Base-by-base conservation (phyloP, 2,797 vertebrate species). In the Ptychadena robeensis region DNA sequence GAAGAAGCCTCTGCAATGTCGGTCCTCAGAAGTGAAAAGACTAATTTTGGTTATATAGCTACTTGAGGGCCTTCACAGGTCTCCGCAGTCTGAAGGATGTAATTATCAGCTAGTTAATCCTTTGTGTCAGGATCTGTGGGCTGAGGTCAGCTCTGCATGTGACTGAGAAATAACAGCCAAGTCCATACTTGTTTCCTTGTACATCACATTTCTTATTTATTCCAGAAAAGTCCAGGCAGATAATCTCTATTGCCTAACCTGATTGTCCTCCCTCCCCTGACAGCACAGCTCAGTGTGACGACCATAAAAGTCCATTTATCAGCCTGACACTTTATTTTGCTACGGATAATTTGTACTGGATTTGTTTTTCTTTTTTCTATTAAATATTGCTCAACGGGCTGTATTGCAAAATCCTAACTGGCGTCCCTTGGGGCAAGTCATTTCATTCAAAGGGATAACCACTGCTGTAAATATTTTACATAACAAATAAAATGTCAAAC, bases 201-300 rank as follows among this genome's bases (percentile, higher is more conserved):
- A 32, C 18, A 66, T 34, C 14, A 32, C 5, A 66, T 32, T 32
- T 15, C 7, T 18, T 12, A 14, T 15, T 44, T 18, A 44, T 44
- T 44, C 40, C 8, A n/a, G 18, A 53, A 22, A 53, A 53, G 7
- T 22, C n/a, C 44, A 53, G 44, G 18, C 34, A 35, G 32, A 67
- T 67, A 67, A 35, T 9, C 7, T 67, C 65, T 22, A 35, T 44
- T 78, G 37, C 27, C 35, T 78, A 40, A 67, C 75, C 75, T 53
- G 8, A 68, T 31, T 78, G 22, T 44, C 32, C 75, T 34, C 25
- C 25, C 25, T n/a, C 27, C 35, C 37, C 15, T 48, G 37, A 5
- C 27, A 38, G 34, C 22, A 63, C 34, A 48, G 35, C 66, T 77
- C 25, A 76, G 14, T 31, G 9, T 18, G 40, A 40, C 32, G 28